These are phyloP conservation scores for Trididemnum nubilum DNA, from an alignment of 23 tunicate genomes.

Conservation along the genomic window DNA sequence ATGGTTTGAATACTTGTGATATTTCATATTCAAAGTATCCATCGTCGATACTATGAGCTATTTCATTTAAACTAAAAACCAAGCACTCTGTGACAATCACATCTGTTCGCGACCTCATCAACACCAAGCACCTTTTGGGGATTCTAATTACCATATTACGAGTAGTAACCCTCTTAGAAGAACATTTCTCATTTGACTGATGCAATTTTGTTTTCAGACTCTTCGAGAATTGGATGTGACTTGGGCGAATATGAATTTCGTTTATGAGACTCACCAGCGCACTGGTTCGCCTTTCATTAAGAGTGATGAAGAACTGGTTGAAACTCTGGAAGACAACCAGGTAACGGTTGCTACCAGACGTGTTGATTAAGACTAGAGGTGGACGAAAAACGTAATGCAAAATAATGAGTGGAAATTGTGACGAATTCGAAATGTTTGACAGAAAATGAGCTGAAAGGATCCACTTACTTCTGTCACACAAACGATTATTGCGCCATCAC, in stretches of 20 bases:
- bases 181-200: background rate
- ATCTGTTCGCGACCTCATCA: too few species aligned
- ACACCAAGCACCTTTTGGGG: too few species aligned
- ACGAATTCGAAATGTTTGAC: background rate
- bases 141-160: too few species aligned
- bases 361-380: background rate
- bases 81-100: too few species aligned
- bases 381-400: background rate
- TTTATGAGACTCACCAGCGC: slow-evolving; percentile 84
- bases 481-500: too few species aligned
- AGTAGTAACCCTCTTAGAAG: too few species aligned
- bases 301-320: slow-evolving; percentile 91
- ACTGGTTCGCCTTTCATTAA: slow-evolving; percentile 75
- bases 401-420: background rate
- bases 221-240: slow-evolving; percentile 88
- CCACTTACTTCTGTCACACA: too few species aligned
- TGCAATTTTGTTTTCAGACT: slow-evolving; percentile 55
- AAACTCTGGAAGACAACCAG: slow-evolving; percentile 97
- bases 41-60: too few species aligned
- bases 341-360: too few species aligned
- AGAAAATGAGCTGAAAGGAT: background rate
- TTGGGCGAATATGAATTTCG: slow-evolving; percentile 93
- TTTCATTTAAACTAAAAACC: too few species aligned
- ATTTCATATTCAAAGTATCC: too few species aligned
- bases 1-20: too few species aligned